Conservation (phyloP, 2,113 vertebrate species). For the Nymphicus hollandicus region DNA sequence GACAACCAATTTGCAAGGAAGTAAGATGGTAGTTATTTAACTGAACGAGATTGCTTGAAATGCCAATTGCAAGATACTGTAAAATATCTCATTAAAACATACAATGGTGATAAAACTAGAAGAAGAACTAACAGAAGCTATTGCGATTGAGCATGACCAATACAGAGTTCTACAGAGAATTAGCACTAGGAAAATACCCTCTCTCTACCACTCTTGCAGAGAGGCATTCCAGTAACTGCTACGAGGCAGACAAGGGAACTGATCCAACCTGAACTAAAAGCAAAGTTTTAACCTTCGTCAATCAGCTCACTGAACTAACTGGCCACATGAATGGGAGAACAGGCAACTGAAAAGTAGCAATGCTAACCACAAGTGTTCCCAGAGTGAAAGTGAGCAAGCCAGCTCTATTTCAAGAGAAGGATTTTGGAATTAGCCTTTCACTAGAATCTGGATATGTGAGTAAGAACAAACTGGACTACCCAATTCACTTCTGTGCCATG, state of each 20-base stretch:
- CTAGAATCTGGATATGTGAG: not conserved
- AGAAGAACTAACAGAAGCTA: not conserved
- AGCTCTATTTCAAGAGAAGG: not conserved
- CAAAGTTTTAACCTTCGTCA: not conserved
- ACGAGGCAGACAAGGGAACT: not conserved
- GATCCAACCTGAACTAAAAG: not conserved
- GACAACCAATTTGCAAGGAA: not conserved
- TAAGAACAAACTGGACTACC: not conserved
- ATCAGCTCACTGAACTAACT: not conserved
- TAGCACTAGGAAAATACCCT: not conserved
- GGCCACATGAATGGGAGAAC: not conserved
- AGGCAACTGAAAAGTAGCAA: not conserved
- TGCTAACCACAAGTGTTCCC: not conserved
- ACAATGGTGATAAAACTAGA: not conserved
- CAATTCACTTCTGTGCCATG: not conserved
- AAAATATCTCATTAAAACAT: not conserved
- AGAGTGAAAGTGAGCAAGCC: not conserved
- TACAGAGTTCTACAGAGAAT: not conserved
- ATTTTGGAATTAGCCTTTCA: not conserved
- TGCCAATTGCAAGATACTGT: not conserved
- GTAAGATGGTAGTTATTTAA: not conserved
- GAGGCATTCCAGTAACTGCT: not conserved
- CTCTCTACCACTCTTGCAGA: not conserved
- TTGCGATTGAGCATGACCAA: not conserved
- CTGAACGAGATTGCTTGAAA: not conserved